Conservation (phyloP, 2,797 vertebrate species). For the Catostomus latipinnis region DNA sequence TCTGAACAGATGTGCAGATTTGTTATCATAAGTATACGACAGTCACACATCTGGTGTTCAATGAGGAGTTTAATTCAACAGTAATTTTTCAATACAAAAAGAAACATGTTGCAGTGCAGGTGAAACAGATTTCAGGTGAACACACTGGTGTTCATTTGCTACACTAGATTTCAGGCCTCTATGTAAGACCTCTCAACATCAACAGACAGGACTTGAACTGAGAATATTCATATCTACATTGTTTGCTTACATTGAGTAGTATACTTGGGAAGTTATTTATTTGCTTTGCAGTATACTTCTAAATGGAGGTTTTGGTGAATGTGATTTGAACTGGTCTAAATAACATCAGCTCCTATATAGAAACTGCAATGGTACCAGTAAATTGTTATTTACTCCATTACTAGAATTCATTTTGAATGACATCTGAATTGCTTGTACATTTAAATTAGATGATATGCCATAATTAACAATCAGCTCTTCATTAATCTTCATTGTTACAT, state of each 20-base stretch:
- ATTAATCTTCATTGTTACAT: conserved; percentile 14
- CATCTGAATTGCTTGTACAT: not conserved
- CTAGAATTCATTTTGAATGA: not conserved
- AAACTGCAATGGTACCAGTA: not conserved
- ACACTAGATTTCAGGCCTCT: conserved; percentile 14
- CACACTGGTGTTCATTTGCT: not conserved
- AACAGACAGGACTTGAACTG: conserved; percentile 20
- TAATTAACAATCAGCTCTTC: conserved; percentile 15
- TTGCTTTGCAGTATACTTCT: not conserved
- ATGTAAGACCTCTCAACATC: conserved; percentile 29
- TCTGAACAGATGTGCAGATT: not conserved
- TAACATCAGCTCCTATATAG: not conserved
- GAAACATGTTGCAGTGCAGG: conserved; percentile 25
- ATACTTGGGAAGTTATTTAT: not conserved
- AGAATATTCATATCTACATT: conserved; percentile 6
- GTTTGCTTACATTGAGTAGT: not conserved
- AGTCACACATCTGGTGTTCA: conserved; percentile 1
- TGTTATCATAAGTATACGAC: not conserved
- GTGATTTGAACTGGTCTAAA: no score
- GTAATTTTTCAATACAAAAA: conserved; percentile 43
- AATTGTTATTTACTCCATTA: not conserved
- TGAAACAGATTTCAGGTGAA: conserved; percentile 17
- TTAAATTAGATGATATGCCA: not conserved
- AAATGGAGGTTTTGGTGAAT: not conserved
- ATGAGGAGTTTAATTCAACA: conserved; percentile 38